Evolutionary conservation across 2,888 invertebrate species (phyloP).

Genomic region (Machimus rusticus): DNA sequence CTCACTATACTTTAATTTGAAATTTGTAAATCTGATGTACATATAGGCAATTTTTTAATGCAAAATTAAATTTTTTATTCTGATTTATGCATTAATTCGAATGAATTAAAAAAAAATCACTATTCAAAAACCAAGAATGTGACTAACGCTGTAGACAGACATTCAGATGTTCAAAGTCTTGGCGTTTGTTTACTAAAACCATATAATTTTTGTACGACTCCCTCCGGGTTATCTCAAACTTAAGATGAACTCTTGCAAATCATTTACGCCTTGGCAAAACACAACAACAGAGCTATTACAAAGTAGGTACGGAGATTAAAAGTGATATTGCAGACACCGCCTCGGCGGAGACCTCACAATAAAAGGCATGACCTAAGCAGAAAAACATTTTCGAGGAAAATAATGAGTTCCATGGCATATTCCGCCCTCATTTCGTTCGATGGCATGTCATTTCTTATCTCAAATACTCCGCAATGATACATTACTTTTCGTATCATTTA

Average conservation of each 20-base stretch:
- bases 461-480: slow-evolving; percentile 27
- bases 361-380: slow-evolving; percentile 3
- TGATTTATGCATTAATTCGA: no score
- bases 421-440: background rate
- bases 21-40: no score
- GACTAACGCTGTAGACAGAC: no score
- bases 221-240: background rate
- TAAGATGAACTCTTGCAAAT: background rate
- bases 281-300: background rate
- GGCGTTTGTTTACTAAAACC: background rate
- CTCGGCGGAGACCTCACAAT: background rate
- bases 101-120: no score
- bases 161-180: no score
- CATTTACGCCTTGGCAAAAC: background rate
- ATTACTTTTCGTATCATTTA: slow-evolving; percentile 37
- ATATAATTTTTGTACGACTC: background rate
- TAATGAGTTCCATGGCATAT: background rate
- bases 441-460: slow-evolving; percentile 31
- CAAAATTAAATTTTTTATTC: no score
- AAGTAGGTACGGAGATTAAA: background rate
- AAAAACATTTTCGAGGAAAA: slow-evolving; percentile 17
- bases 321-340: background rate
- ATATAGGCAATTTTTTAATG: no score
- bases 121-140: no score
- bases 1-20: no score